Conservation (phyloP, 64 coral and sea anemone genomes). For the Cladopsammia gracilis region DNA sequence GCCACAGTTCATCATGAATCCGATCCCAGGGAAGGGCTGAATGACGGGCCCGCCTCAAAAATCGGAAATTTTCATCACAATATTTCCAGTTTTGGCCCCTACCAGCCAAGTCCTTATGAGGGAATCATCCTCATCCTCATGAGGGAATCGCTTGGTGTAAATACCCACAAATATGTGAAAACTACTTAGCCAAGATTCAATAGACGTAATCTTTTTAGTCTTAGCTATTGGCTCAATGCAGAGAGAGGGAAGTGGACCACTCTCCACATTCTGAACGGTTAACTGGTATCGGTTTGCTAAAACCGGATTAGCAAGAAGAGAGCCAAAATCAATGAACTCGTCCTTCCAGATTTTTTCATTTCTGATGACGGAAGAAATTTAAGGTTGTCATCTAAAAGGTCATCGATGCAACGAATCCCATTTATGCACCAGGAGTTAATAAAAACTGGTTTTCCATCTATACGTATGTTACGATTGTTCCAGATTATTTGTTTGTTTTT, state of each 20-base stretch:
- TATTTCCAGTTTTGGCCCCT: slow-evolving; percentile 21
- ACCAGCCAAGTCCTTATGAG: slow-evolving; percentile 14
- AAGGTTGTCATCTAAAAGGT: no score
- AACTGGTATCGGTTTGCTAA: neutral
- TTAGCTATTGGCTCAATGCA: slow-evolving; percentile 10
- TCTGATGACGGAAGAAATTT: no score
- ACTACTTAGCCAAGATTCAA: slow-evolving; percentile 11
- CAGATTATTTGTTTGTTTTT: no score
- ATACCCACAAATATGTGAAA: slow-evolving; percentile 26
- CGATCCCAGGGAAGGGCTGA: slow-evolving; percentile 22
- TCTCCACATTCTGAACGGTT: slow-evolving; percentile 8
- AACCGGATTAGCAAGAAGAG: neutral
- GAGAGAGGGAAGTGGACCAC: slow-evolving; percentile 8
- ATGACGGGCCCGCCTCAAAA: slow-evolving; percentile 1
- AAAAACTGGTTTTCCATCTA: no score
- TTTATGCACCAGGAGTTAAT: no score
- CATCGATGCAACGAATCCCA: no score
- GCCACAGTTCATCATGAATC: slow-evolving; percentile 38
- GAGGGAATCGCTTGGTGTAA: slow-evolving; percentile 14
- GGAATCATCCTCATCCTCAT: neutral
- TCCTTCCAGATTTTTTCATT: no score
- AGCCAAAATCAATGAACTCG: no score
- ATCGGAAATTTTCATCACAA: slow-evolving; percentile 69
- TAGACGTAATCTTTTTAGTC: neutral
- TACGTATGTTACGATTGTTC: no score